Evolutionary conservation across 2,113 vertebrate genomes (phyloP).

Genomic region (Noturus placidus): DNA sequence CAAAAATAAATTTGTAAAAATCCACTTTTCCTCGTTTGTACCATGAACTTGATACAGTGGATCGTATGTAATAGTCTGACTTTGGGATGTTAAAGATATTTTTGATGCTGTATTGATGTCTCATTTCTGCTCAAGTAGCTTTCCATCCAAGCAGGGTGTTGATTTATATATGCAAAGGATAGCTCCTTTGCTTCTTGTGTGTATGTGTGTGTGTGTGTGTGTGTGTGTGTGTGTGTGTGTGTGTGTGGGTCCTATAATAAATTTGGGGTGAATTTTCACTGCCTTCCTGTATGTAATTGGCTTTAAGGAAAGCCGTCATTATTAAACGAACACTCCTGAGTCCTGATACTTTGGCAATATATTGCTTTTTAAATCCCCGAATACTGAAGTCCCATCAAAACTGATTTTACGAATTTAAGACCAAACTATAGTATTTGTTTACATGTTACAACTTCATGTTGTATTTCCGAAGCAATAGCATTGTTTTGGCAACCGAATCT

Average conservation of each 20-base stretch:
- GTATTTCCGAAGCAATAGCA: slow-evolving; percentile 49
- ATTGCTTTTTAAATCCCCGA: background rate
- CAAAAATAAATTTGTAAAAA: background rate
- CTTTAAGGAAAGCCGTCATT: slow-evolving; percentile 41
- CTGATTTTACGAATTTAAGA: background rate
- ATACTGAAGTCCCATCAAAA: background rate
- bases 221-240: background rate
- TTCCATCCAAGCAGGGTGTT: slow-evolving; percentile 17
- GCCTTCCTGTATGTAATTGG: slow-evolving; percentile 27
- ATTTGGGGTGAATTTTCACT: background rate
- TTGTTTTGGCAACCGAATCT: slow-evolving; percentile 6
- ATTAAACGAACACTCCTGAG: slow-evolving; percentile 31
- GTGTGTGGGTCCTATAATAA: background rate
- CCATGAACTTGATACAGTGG: slow-evolving; percentile 30
- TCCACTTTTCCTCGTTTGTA: slow-evolving; percentile 4
- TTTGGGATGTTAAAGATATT: slow-evolving; percentile 25
- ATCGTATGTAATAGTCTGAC: background rate
- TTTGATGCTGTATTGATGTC: slow-evolving; percentile 37
- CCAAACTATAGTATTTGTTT: slow-evolving; percentile 34
- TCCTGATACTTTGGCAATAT: slow-evolving; percentile 34
- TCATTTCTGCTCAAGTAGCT: slow-evolving; percentile 24
- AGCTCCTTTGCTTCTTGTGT: background rate
- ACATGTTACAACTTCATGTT: slow-evolving; percentile 10
- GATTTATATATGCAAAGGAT: slow-evolving; percentile 23
- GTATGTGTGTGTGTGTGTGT: slow-evolving; percentile 29